A percentile compares a stretch with the other conserved stretches of the same genome.
phyloP scores from a whole-genome alignment of 2,888 invertebrate species.

The Dynastes hyllus region DNA sequence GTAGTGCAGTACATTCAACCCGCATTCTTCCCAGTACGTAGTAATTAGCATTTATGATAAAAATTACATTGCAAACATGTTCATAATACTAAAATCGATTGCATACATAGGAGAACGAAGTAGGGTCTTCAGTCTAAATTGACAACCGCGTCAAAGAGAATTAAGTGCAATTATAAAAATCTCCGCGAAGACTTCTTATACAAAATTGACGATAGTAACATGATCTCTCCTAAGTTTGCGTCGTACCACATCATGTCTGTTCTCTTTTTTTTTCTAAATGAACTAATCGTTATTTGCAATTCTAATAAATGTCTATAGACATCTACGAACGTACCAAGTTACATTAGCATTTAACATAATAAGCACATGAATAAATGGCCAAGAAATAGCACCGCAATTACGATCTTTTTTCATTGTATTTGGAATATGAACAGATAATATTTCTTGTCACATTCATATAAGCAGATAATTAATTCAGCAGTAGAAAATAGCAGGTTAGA shows the following conservation, averaged over 20 bases:
- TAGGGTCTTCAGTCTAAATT: neutral
- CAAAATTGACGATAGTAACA: neutral
- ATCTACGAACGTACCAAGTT: no score
- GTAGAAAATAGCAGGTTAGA: slow-evolving; percentile 17
- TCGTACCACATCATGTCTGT: neutral
- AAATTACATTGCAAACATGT: neutral
- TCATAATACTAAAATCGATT: neutral
- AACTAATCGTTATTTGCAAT: neutral
- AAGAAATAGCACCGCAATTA: slow-evolving; percentile 12
- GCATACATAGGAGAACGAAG: neutral
- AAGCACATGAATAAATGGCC: slow-evolving; percentile 8
- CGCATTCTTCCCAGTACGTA: no score
- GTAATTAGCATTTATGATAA: no score
- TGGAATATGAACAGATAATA: slow-evolving; percentile 25
- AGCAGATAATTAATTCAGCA: slow-evolving; percentile 32
- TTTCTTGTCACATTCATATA: slow-evolving; percentile 23
- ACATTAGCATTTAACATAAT: slow-evolving; percentile 6
- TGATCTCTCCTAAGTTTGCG: neutral
- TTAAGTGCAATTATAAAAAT: neutral
- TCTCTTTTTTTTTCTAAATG: neutral
- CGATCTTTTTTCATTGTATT: slow-evolving; percentile 28
- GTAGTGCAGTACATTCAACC: no score
- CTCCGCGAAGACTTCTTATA: neutral
- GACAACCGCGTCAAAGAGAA: no score
- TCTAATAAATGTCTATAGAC: neutral